Base-by-base conservation (phyloP, 2,797 vertebrate genomes). In the Echiichthys vipera region DNA sequence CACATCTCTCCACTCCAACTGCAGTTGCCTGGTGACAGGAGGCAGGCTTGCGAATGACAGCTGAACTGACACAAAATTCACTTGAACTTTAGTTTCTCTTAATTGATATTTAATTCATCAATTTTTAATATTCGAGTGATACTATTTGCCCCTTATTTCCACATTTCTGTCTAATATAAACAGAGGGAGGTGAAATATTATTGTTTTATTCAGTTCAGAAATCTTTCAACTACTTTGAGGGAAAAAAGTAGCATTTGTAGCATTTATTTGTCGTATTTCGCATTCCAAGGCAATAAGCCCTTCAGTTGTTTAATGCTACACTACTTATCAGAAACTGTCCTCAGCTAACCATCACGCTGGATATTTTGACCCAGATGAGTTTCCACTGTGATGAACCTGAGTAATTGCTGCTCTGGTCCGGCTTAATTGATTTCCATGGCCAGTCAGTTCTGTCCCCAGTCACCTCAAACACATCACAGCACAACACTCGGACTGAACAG, bases 401-500 rank as follows among this genome's bases (percentile, higher is more conserved):
- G 77, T 54, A 56, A 81, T 86, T 49, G 1, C 83, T 85, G 82
- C 80, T 84, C 78, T 68, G 72, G 53, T 80, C 32, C 65, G 71
- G 78, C 80, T 57, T 43, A 32, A 32, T 40, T 57, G 56, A 81
- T 83, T 77, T 73, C 39, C 62, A 77, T 17, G 2, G 73, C 55
- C 47, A n/a, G 20, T 66, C 61, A 55, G 51, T 53, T 64, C 58
- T 1, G 3, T 59, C 15, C 50, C 18, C 29, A 13, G 56, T 68
- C 17, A 5, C 53, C 42, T 55, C 12, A 34, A 43, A 74, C 22
- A 32, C 20, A 4, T 1, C 14, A 18, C 1, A 0, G 8, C 47
- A 73, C 64, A 20, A 57, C 47, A 73, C 54, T 24, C 20, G 8
- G 1, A 27, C 12, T 55, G 22, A 24, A 12, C 32, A 27, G 40